These are phyloP conservation scores for Sternotherus odoratus DNA, from an alignment of 2,797 vertebrate genomes.

Conservation along the genomic window DNA sequence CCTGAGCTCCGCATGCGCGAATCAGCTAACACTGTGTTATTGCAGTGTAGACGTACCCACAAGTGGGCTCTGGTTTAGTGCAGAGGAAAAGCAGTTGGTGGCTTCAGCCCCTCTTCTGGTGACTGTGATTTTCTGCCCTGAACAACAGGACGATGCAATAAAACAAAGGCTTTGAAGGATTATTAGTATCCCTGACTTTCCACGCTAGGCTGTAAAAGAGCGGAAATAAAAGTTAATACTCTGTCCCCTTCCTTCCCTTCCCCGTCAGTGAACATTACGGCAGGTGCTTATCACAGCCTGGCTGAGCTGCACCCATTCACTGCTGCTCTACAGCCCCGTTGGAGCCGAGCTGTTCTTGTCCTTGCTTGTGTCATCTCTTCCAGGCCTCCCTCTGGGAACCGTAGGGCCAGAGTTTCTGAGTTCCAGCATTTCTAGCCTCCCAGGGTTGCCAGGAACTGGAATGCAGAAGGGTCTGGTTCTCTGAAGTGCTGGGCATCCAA, in stretches of 20 bases:
- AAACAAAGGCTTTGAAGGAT: not conserved
- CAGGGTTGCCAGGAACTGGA: not conserved
- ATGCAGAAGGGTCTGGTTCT: too few species aligned
- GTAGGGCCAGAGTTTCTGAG: not conserved
- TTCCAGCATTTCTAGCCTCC: not conserved
- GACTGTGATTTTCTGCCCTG: not conserved
- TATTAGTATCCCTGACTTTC: not conserved
- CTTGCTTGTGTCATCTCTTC: not conserved
- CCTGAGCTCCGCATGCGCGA: too few species aligned
- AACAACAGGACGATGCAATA: not conserved
- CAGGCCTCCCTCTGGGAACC: not conserved
- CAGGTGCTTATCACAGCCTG: rapidly evolving
- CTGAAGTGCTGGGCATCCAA: not conserved
- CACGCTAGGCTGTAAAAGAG: not conserved
- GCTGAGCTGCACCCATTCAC: not conserved
- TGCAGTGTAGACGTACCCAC: too few species aligned
- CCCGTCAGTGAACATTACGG: not conserved
- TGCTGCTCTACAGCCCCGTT: not conserved
- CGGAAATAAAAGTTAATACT: rapidly evolving
- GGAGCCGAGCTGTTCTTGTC: not conserved
- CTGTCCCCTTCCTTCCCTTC: rapidly evolving
- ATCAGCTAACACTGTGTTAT: too few species aligned
- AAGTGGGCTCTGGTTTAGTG: not conserved
- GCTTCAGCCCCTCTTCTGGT: rapidly evolving
- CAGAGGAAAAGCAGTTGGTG: not conserved